Percentiles rank a stretch among this genome's conserved stretches.
Conservation (phyloP, 2,113 vertebrate genomes). For the Cranoglanis bouderius region DNA sequence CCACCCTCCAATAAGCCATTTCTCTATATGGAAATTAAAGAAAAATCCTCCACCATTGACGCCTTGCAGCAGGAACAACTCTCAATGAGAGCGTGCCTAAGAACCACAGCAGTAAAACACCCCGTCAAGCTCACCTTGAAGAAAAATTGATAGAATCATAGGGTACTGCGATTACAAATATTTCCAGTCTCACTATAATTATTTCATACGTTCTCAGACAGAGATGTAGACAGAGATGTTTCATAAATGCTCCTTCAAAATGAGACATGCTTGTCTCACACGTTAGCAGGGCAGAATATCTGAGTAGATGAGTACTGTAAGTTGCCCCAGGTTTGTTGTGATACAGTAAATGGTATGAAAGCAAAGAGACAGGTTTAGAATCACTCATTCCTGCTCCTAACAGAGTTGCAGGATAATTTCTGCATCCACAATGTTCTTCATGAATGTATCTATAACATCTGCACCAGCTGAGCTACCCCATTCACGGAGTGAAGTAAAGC, state of each 20-base stretch:
- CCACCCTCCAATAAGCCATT: conserved; percentile 52
- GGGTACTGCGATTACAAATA: conserved; percentile 72
- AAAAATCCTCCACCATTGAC: conserved; percentile 56
- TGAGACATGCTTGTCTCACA: conserved; percentile 67
- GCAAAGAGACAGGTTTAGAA: conserved; percentile 65
- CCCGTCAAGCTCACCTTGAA: conserved; percentile 70
- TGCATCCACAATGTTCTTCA: conserved; percentile 72
- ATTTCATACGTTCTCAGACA: conserved; percentile 71
- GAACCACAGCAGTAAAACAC: conserved; percentile 68
- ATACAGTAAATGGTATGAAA: conserved; percentile 60
- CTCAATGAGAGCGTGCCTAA: conserved; percentile 69
- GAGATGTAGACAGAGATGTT: conserved; percentile 68
- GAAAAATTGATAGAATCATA: conserved; percentile 74
- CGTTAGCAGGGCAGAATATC: conserved; percentile 67
- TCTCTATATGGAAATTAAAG: conserved; percentile 69
- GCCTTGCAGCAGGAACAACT: conserved; percentile 61
- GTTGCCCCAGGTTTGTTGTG: conserved; percentile 61
- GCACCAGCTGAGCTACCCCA: conserved; percentile 71
- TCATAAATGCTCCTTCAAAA: conserved; percentile 66
- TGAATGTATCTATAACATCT: conserved; percentile 79
- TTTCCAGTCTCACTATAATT: conserved; percentile 71
- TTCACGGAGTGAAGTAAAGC: conserved; percentile 70
- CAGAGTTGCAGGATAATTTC: conserved; percentile 67
- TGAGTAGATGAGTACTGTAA: conserved; percentile 64
- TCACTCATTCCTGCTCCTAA: conserved; percentile 65